Percentiles rank a stretch among this genome's conserved stretches.
These are phyloP conservation scores for Habroteleia sp. DNA, from an alignment of 2,888 invertebrate species.

Conservation along the genomic window DNA sequence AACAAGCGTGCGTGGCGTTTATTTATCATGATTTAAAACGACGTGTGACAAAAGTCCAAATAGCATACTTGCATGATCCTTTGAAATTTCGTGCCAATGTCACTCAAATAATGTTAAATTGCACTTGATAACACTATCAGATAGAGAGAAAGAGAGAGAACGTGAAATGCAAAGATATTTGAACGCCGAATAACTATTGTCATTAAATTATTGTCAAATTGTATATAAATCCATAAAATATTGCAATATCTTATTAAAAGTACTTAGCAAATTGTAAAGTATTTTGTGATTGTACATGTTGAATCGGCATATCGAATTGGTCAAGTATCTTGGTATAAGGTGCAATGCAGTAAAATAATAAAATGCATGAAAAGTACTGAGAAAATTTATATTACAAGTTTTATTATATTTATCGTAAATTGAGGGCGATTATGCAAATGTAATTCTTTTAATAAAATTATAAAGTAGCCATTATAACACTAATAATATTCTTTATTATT, in stretches of 20 bases:
- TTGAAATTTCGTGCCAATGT: slow-evolving; percentile 64
- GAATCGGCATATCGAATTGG: too few relatives aligned
- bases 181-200: slow-evolving; percentile 54
- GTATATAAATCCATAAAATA: slow-evolving; percentile 44
- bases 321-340: too few relatives aligned
- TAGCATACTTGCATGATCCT: slow-evolving; percentile 59
- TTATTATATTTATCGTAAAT: too few relatives aligned
- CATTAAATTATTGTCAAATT: slow-evolving; percentile 45
- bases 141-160: slow-evolving; percentile 63
- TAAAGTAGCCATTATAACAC: too few relatives aligned
- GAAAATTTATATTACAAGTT: too few relatives aligned
- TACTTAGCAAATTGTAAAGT: too few relatives aligned
- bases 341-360: too few relatives aligned
- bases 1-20: slow-evolving; percentile 53
- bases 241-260: slow-evolving; percentile 44
- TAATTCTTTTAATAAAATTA: too few relatives aligned
- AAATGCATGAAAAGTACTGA: too few relatives aligned
- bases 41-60: slow-evolving; percentile 53
- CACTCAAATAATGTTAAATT: slow-evolving; percentile 56
- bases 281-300: too few relatives aligned
- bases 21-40: slow-evolving; percentile 41
- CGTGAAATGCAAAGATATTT: slow-evolving; percentile 55
- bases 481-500: too few relatives aligned
- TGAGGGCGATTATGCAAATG: too few relatives aligned
- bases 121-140: slow-evolving; percentile 61